Evolutionary conservation across 2,888 invertebrate genomes (phyloP).

Genomic region (Shargacucullia verbasci): DNA sequence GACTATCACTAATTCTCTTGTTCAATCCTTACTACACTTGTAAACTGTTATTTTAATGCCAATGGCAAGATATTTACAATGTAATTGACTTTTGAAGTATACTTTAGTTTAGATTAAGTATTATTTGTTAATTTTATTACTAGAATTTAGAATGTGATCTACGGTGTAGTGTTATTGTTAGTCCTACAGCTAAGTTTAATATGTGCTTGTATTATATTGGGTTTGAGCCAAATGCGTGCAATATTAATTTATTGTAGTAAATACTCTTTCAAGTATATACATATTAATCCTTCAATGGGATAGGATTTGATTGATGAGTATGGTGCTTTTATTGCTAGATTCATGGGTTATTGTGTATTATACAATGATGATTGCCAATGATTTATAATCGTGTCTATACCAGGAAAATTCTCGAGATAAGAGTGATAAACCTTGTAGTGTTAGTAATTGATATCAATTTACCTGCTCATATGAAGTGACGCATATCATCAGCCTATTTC

Average conservation of each 20-base stretch:
- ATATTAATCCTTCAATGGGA: not conserved
- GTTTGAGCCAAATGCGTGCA: conserved; percentile 28
- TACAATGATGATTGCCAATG: too few relatives aligned
- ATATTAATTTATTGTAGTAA: conserved; percentile 3
- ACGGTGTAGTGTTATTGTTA: not conserved
- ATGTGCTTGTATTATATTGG: conserved; percentile 9
- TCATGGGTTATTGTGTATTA: too few relatives aligned
- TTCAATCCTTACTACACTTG: conserved; percentile 14
- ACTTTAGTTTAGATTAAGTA: not conserved
- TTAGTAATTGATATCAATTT: too few relatives aligned
- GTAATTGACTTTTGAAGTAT: conserved; percentile 14
- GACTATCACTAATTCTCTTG: conserved; percentile 21
- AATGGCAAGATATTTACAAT: conserved; percentile 12
- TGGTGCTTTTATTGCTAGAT: too few relatives aligned
- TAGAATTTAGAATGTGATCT: not conserved
- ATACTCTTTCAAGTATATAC: not conserved
- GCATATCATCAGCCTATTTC: too few relatives aligned
- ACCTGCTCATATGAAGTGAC: too few relatives aligned
- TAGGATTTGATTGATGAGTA: too few relatives aligned
- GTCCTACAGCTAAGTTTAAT: conserved; percentile 4
- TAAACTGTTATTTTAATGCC: conserved; percentile 6
- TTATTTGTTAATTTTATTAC: too few relatives aligned
- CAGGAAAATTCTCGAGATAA: too few relatives aligned
- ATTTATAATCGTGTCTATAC: too few relatives aligned
- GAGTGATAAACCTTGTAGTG: too few relatives aligned